A percentile compares a stretch with the other conserved stretches of the same genome.
Conservation (phyloP, 2,888 invertebrate genomes). For the Leptopilina drosophilae region DNA sequence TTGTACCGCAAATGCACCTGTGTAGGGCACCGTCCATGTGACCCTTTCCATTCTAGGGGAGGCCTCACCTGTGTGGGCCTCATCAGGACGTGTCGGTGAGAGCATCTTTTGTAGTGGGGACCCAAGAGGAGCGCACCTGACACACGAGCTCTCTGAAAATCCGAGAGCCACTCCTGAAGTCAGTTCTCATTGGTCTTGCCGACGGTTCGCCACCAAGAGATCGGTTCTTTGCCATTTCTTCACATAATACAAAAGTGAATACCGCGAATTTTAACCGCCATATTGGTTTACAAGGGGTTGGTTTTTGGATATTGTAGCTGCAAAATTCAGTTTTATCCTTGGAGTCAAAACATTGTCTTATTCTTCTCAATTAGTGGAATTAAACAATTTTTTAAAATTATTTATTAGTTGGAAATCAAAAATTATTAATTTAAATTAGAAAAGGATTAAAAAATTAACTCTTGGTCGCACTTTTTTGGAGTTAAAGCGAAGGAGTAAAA, state of each 20-base stretch:
- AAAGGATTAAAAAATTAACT: not conserved
- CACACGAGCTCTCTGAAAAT: constrained; percentile 63
- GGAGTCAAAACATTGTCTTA: too few species aligned
- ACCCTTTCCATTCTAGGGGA: constrained; percentile 48
- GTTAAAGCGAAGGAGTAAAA: too few species aligned
- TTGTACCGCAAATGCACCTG: constrained; percentile 42
- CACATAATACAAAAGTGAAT: constrained; percentile 6
- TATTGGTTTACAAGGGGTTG: constrained; percentile 31
- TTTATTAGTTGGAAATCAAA: too few species aligned
- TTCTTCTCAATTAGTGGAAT: too few species aligned
- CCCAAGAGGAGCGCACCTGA: constrained; percentile 59
- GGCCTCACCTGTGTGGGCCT: constrained; percentile 53
- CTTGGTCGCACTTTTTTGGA: too few species aligned
- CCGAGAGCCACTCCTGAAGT: constrained; percentile 61
- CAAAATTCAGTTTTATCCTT: not conserved
- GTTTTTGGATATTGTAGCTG: not conserved
- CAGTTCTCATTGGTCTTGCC: constrained; percentile 59
- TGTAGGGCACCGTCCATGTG: constrained; percentile 28
- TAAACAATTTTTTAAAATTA: too few species aligned
- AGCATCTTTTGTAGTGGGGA: constrained; percentile 38
- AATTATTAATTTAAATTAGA: not conserved
- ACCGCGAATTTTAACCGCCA: constrained; percentile 13
- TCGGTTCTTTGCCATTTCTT: constrained; percentile 51
- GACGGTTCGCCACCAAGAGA: constrained; percentile 46
- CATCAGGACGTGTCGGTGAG: constrained; percentile 30